phyloP scores from a whole-genome alignment of 2,113 vertebrate species.

The Trichechus manatus region DNA sequence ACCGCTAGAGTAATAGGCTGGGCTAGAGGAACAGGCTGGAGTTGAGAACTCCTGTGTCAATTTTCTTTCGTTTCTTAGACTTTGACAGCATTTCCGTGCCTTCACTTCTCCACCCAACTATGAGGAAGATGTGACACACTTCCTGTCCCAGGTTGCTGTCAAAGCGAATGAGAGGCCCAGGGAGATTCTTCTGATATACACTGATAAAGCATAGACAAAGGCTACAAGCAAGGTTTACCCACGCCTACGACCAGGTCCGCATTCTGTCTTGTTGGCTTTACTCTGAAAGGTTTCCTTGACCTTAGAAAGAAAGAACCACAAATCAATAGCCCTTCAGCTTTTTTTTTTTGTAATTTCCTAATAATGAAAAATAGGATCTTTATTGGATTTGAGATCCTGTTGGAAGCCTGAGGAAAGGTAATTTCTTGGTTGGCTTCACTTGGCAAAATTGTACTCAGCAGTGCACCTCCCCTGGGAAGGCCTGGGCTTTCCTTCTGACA shows the following conservation, averaged over 20 bases:
- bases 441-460: slow-evolving; percentile 6
- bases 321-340: neutral
- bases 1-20: neutral
- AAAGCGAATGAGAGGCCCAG: neutral
- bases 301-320: neutral
- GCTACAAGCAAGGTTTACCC: neutral
- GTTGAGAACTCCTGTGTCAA: neutral
- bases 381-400: neutral
- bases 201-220: neutral
- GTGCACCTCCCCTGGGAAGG: neutral
- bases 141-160: neutral
- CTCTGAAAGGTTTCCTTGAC: neutral
- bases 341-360: neutral
- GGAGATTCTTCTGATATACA: neutral
- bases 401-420: neutral
- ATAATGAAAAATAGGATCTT: neutral
- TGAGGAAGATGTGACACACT: neutral
- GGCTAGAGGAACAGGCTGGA: too few species aligned
- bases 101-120: neutral
- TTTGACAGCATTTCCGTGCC: neutral
- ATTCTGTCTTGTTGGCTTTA: neutral
- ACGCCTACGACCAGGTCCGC: neutral
- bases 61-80: neutral
- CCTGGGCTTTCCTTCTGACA: neutral
- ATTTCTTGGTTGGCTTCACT: slow-evolving; percentile 16